Conservation (phyloP, 2,113 vertebrate genomes). For the Brachirus orientalis region DNA sequence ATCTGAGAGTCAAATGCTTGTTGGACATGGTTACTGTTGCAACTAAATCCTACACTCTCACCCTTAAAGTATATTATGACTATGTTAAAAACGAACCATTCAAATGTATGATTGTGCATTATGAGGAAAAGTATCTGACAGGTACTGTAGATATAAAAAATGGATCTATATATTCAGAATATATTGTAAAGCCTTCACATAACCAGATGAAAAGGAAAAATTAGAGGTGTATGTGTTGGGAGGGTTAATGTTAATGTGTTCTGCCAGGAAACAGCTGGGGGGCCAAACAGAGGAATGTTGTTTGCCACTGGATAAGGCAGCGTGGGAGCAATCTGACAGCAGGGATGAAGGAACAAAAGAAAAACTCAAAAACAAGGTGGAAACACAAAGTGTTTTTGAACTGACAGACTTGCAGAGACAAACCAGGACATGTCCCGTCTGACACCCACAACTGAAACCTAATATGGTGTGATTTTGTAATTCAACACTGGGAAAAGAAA, state of each 20-base stretch:
- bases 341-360: constrained; percentile 43
- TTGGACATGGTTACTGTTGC: too few species aligned
- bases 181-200: neutral
- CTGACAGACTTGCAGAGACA: constrained; percentile 57
- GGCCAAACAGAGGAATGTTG: constrained; percentile 72
- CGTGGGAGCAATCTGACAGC: constrained; percentile 60
- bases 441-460: constrained; percentile 17
- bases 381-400: constrained; percentile 50
- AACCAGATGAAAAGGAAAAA: neutral
- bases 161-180: neutral
- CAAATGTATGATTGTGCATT: too few species aligned
- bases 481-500: constrained; percentile 18
- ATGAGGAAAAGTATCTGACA: too few species aligned
- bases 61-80: too few species aligned
- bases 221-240: neutral
- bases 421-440: constrained; percentile 59
- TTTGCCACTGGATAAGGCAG: constrained; percentile 62
- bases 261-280: constrained; percentile 35
- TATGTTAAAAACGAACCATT: neutral
- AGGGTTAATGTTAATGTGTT: constrained; percentile 51
- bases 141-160: too few species aligned
- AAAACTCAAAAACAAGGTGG: constrained; percentile 36
- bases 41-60: too few species aligned
- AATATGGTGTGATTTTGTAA: constrained; percentile 33
- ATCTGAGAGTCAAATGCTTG: too few species aligned